Evolutionary conservation across 2,113 vertebrate species (phyloP), one percentile per base, ranked within the genome.

Genomic region (Hiodon alosoides): DNA sequence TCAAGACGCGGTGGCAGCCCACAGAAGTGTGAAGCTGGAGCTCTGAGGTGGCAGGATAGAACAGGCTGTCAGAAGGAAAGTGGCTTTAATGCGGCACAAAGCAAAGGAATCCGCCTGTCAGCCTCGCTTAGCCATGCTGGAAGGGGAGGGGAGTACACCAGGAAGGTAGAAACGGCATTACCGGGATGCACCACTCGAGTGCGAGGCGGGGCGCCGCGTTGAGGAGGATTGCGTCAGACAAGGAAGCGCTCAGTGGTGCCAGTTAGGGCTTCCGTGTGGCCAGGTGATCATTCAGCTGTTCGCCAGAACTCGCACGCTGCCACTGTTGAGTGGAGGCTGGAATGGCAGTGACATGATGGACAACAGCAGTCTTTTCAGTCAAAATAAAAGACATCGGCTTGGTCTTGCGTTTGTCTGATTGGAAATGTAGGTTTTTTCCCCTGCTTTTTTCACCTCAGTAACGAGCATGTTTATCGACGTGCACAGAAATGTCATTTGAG

Each of bases 61-160:
- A 95, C 96, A 96, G 95, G 94, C 97, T 98, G 96, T 98, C 97
- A 99, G 95, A 94, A 95, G 94, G 95, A 97, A 99, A 99, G 96
- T 99, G 96, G 93, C 96, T 99, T 98, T 99, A 99, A 99, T 98
- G 97, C 92, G 91, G 93, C 93, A 93, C 95, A 98, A 98, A 98
- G 95, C 95, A 96, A 98, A 99, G 96, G 95, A 98, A 98, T 99
- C 97, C 96, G 94, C 95, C 94, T 99, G 97, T 99, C 96, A 98
- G 95, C 92, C 93, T 91, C 94, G 94, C 94, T 97, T 96, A 97
- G 94, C 94, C 94, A 87, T 91, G 94, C 94, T n/a, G 92, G 92
- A 94, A 95, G 91, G 90, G 89, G 91, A 93, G 91, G 86, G 88
- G 94, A 94, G 94, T 91, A 93, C 93, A 93, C 92, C 87, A 92